Evolutionary conservation across 2,888 invertebrate species (phyloP).

Genomic region (Zelleria hepariella): DNA sequence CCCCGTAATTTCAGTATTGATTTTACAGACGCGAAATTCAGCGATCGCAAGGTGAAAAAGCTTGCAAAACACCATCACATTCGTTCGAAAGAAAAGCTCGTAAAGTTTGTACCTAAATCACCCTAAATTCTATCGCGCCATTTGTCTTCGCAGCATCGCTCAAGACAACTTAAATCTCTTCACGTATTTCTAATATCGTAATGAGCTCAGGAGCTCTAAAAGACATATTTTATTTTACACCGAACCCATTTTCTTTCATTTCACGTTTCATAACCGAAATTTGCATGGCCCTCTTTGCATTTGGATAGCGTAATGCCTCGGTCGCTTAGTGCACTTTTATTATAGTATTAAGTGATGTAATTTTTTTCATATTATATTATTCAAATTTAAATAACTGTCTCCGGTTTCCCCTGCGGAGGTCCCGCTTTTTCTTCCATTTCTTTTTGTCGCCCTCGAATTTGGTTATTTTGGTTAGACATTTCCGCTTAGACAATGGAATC

Average conservation of each 20-base stretch:
- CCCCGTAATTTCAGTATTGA: background rate
- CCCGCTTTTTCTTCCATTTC: slow-evolving; percentile 56
- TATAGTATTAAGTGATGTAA: slow-evolving; percentile 74
- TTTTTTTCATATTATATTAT: slow-evolving; percentile 74
- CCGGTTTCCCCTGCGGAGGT: slow-evolving; percentile 63
- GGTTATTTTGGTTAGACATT: slow-evolving; percentile 61
- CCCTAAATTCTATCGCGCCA: slow-evolving; percentile 4
- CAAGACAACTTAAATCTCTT: slow-evolving; percentile 52
- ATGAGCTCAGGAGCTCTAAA: slow-evolving; percentile 57
- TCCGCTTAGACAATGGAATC: slow-evolving; percentile 32
- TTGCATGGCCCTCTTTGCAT: slow-evolving; percentile 64
- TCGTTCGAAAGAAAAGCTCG: background rate
- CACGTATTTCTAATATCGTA: slow-evolving; percentile 66
- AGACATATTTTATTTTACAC: slow-evolving; percentile 66
- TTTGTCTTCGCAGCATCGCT: slow-evolving; percentile 25
- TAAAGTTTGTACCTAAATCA: background rate
- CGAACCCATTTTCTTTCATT: slow-evolving; percentile 69
- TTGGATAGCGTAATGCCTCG: slow-evolving; percentile 65
- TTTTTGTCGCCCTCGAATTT: slow-evolving; percentile 64
- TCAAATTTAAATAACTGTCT: slow-evolving; percentile 75
- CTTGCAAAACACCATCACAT: background rate
- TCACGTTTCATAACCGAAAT: slow-evolving; percentile 68
- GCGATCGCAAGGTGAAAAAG: background rate
- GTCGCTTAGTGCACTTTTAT: slow-evolving; percentile 74
- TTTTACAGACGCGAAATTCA: background rate